A percentile compares a stretch with the other conserved stretches of the same genome.
phyloP scores from a whole-genome alignment of 1,140 invertebrate genomes.

The Oncopodura yosiiana region DNA sequence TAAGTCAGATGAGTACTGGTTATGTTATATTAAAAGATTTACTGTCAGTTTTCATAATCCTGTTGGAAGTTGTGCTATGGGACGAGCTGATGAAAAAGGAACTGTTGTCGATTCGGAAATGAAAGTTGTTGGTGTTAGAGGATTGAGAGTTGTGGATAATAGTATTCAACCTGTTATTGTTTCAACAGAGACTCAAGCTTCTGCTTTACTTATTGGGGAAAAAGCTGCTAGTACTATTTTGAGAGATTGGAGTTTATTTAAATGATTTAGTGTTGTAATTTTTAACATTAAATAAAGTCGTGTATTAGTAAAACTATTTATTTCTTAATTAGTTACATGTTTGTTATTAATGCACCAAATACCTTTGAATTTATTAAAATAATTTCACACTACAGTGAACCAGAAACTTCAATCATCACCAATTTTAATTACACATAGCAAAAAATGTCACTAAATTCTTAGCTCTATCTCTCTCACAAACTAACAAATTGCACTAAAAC shows the following conservation, averaged over 20 bases:
- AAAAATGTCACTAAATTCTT: too few relatives aligned
- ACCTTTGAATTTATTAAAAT: too few relatives aligned
- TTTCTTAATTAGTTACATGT: too few relatives aligned
- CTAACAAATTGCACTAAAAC: too few relatives aligned
- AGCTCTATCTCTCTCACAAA: too few relatives aligned
- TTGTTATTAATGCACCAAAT: too few relatives aligned
- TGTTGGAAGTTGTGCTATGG: not conserved
- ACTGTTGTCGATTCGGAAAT: constrained; percentile 3
- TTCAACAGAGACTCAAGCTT: not conserved
- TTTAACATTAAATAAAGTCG: too few relatives aligned
- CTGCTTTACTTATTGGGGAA: not conserved
- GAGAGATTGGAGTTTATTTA: not conserved
- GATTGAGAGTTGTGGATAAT: not conserved
- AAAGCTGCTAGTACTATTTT: not conserved
- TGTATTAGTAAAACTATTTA: too few relatives aligned
- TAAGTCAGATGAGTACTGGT: constrained; percentile 8
- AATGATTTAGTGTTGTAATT: too few relatives aligned
- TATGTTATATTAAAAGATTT: constrained; percentile 2
- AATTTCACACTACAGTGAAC: too few relatives aligned
- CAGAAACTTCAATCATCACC: too few relatives aligned
- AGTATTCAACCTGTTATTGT: not conserved
- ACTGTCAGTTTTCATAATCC: constrained; percentile 11
- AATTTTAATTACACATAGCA: too few relatives aligned
- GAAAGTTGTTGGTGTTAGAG: not conserved
- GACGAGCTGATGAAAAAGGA: not conserved